Evolutionary conservation across 92 coral and sea anemone genomes (phyloP).

Genomic region (Palythoa heliodiscus): DNA sequence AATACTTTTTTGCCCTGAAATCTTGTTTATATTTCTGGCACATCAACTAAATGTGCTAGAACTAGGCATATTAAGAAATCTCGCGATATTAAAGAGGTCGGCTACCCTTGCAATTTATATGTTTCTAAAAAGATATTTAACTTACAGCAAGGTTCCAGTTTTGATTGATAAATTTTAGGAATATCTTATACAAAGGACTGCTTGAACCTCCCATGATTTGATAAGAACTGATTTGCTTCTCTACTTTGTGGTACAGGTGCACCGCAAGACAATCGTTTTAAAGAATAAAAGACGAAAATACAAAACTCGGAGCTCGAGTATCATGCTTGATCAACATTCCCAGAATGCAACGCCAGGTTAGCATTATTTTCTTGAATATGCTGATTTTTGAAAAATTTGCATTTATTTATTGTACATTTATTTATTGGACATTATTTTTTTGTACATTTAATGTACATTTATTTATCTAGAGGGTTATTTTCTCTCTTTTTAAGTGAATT

Average conservation of each 20-base stretch:
- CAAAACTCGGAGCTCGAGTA: neutral
- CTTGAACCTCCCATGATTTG: neutral
- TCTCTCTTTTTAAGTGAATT: too few relatives aligned
- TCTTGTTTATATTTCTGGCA: neutral
- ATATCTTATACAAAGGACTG: neutral
- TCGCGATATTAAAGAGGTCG: neutral
- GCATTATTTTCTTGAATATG: neutral
- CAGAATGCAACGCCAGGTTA: conserved; percentile 21
- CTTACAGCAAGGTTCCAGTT: neutral
- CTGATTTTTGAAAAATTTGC: neutral
- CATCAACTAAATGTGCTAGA: too few relatives aligned
- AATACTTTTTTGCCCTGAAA: neutral
- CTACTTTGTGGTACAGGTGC: neutral
- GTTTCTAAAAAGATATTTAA: neutral
- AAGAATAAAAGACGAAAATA: neutral
- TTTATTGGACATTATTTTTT: too few relatives aligned
- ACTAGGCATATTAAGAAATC: neutral
- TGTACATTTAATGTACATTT: too few relatives aligned
- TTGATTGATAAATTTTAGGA: too few relatives aligned
- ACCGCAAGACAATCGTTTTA: neutral
- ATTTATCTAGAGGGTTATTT: too few relatives aligned
- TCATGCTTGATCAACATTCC: neutral
- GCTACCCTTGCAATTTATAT: neutral
- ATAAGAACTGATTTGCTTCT: neutral
- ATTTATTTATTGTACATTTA: too few relatives aligned